Evolutionary conservation across 2,113 vertebrate species (phyloP), one percentile per base, ranked within the genome.

Genomic region (Oryzias melastigma): DNA sequence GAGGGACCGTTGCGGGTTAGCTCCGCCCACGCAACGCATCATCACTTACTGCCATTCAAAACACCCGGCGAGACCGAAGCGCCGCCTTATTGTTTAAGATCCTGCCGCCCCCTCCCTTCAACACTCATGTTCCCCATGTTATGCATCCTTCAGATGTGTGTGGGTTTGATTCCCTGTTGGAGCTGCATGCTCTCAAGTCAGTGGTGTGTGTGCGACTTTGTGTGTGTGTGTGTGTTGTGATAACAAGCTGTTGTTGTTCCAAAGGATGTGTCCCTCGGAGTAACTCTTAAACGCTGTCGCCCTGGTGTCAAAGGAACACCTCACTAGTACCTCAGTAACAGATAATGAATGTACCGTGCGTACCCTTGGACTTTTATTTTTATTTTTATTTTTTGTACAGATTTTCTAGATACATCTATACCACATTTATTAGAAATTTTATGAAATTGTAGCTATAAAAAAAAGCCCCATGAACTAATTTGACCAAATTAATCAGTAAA

Each of bases 281-380:
- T 87, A 85, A 89, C 88, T 90, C 81, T 89, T 84, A 83, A 88
- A 84, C 68, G 75, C 82, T 84, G 82, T 91, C 77, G 83, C 85
- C 87, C 82, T 83, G 86, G 85, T 89, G 82, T 89, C 85, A 83
- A 88, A 85, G 90, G 82, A 90, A 88, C 84, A 89, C 87, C 89
- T 90, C 90, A 88, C 82, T 91, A 92, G 91, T 93, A 93, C 92
- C 92, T 93, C 92, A 93, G 89, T 91, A 91, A 92, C 92, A 92
- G 91, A 92, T 93, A 93, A 91, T 93, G 92, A 93, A 93, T 93
- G 92, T 93, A 93, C 89, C 87, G 83, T 89, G 90, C 85, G 85
- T 80, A 87, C 89, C 81, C 87, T 84, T 35, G 35, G 35, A 35
- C 2, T 86, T 85, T 86, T 75, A 80, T 87, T 85, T 48, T 8